Percentiles rank a stretch among this genome's conserved stretches.
phyloP scores from a whole-genome alignment of 1,140 invertebrate genomes.

The Heliconius congener region DNA sequence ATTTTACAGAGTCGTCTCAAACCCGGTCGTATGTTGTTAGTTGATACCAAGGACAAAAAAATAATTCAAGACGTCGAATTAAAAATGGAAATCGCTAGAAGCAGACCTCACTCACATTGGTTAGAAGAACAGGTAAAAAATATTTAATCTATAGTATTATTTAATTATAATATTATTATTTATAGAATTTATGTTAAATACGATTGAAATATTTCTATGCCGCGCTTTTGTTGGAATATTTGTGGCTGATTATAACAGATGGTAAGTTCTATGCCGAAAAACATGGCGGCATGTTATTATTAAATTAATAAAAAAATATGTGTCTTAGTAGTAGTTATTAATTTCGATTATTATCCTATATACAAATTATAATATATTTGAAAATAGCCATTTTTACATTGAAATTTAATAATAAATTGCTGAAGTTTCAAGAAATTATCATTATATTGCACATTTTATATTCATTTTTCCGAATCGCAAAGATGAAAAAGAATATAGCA shows the following conservation, averaged over 20 bases:
- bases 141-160: neutral
- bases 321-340: no score
- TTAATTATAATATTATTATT: neutral
- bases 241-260: neutral
- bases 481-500: no score
- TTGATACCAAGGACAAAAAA: slow-evolving; percentile 95
- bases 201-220: slow-evolving; percentile 5
- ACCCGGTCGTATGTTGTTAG: slow-evolving; percentile 98
- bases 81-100: slow-evolving; percentile 92
- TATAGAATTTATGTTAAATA: neutral
- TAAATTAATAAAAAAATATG: neutral
- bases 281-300: neutral
- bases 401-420: no score
- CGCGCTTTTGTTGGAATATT: neutral
- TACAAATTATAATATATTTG: no score
- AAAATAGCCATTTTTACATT: no score
- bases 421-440: no score
- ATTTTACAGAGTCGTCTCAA: slow-evolving; percentile 93
- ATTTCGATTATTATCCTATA: no score
- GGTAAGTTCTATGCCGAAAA: neutral
- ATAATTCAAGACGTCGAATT: slow-evolving; percentile 97
- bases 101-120: slow-evolving; percentile 94
- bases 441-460: no score
- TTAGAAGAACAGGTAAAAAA: slow-evolving; percentile 92
- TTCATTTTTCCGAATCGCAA: no score